Percentiles rank a stretch among this genome's conserved stretches.
These are phyloP conservation scores for Pteria penguin DNA, from an alignment of 2,888 invertebrate species.

Conservation along the genomic window DNA sequence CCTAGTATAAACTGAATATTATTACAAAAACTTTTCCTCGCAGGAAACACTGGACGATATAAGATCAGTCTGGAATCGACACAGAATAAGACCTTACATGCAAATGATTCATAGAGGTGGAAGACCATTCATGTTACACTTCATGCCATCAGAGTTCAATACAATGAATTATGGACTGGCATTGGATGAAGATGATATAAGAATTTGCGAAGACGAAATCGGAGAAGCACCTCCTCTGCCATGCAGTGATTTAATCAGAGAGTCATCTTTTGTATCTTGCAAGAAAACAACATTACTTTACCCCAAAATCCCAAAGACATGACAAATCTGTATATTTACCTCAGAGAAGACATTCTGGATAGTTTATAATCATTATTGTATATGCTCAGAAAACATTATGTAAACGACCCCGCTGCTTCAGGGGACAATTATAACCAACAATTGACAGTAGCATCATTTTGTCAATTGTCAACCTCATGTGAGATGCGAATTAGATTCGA, in stretches of 20 bases:
- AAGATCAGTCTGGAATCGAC: background rate
- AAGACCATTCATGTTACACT: background rate
- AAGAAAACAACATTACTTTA: background rate
- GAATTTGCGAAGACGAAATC: conserved; percentile 2
- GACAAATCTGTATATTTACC: background rate
- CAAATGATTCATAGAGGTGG: background rate
- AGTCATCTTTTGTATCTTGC: background rate
- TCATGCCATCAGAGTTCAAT: background rate
- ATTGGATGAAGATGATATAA: background rate
- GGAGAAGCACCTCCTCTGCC: background rate
- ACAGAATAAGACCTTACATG: background rate
- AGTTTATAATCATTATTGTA: too few species aligned
- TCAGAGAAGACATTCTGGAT: conserved; percentile 3
- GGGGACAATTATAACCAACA: too few species aligned
- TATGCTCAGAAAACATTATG: too few species aligned
- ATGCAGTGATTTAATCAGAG: conserved; percentile 3
- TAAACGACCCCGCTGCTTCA: too few species aligned
- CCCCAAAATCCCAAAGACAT: background rate
- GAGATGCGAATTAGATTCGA: too few species aligned
- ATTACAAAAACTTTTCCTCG: too few species aligned
- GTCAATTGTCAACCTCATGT: too few species aligned
- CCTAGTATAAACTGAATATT: too few species aligned
- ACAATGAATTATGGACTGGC: background rate
- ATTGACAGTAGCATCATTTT: too few species aligned
- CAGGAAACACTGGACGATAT: background rate